Conservation (phyloP, 2,113 vertebrate species). For the Eulacestoma nigropectus region DNA sequence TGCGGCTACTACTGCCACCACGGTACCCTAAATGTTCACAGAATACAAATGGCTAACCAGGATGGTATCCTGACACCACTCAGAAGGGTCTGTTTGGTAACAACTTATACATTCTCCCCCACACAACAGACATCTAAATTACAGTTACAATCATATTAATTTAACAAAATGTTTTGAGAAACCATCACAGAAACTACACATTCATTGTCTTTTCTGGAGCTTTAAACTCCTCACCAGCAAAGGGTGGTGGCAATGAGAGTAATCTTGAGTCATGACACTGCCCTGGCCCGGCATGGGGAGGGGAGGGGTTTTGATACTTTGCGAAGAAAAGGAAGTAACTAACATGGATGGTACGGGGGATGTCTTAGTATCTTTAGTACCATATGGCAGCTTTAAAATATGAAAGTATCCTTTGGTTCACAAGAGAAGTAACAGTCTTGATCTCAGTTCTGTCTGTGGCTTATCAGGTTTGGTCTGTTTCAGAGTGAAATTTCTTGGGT, state of each 20-base stretch:
- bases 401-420: conserved; percentile 70
- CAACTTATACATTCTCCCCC: conserved; percentile 50
- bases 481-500: background rate
- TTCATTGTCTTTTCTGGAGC: conserved; percentile 75
- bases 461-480: background rate
- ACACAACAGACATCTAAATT: conserved; percentile 61
- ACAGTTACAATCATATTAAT: conserved; percentile 62
- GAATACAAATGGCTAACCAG: conserved; percentile 2
- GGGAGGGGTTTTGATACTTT: background rate
- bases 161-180: conserved; percentile 61
- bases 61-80: conserved; percentile 17
- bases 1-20: conserved; percentile 9
- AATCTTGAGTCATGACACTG: conserved; percentile 45
- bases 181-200: conserved; percentile 72
- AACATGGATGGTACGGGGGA: conserved; percentile 29
- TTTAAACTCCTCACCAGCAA: conserved; percentile 40
- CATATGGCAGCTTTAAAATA: conserved; percentile 66
- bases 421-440: conserved; percentile 53
- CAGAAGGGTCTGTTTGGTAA: conserved; percentile 50
- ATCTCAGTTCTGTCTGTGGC: background rate
- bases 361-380: conserved; percentile 69
- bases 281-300: background rate
- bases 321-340: background rate
- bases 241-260: conserved; percentile 45
- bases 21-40: conserved; percentile 34